phyloP scores from a whole-genome alignment of 2,888 invertebrate genomes.

The Pachymerium ferrugineum region DNA sequence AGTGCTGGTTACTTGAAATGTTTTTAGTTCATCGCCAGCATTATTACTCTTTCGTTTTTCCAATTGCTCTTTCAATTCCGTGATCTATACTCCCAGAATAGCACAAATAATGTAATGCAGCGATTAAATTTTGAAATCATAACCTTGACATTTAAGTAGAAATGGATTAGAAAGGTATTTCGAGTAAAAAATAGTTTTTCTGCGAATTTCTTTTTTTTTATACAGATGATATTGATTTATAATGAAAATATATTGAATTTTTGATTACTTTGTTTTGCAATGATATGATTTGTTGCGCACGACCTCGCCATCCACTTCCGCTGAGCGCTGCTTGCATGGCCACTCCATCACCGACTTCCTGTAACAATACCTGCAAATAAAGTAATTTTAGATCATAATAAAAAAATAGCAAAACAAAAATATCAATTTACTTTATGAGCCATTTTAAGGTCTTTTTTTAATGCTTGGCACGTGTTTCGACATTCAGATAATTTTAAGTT shows the following conservation, averaged over 20 bases:
- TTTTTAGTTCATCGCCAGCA: background rate
- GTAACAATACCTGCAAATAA: constrained; percentile 4
- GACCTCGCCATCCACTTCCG: constrained; percentile 13
- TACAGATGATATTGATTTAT: background rate
- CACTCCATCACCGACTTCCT: constrained; percentile 14
- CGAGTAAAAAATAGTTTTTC: no score
- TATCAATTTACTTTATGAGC: constrained; percentile 30
- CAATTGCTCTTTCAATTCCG: background rate
- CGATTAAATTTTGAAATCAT: no score
- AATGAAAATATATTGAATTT: background rate
- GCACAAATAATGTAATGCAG: no score
- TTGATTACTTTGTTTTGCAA: constrained; percentile 26
- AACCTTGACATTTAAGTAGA: no score
- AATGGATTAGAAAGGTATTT: no score
- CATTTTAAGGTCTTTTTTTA: constrained; percentile 27
- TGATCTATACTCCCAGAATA: background rate
- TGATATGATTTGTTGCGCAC: constrained; percentile 11
- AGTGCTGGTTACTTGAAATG: background rate
- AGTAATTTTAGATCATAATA: background rate
- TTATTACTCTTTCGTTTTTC: background rate
- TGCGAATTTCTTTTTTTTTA: background rate
- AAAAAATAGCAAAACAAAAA: background rate
- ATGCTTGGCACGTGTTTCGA: constrained; percentile 21
- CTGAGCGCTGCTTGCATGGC: background rate
- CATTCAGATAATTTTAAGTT: constrained; percentile 6